A percentile compares a stretch with the other conserved stretches of the same genome.
Evolutionary conservation across 2,888 invertebrate species (phyloP).

Genomic region (Hypercompe scribonia): DNA sequence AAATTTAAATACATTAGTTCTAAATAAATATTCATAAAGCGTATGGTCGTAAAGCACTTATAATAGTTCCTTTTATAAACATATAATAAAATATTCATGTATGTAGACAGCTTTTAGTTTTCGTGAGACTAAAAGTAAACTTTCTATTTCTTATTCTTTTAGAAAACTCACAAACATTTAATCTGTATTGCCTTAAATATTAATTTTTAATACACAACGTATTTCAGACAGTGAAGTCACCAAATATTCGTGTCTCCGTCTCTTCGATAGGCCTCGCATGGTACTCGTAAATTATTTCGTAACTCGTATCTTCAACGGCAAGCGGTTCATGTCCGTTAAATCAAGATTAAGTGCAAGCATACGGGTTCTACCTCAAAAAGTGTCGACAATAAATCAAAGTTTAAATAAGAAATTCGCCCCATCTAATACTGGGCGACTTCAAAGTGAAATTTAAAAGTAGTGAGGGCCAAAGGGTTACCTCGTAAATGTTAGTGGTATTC

Average conservation of each 20-base stretch:
- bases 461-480: slow-evolving; percentile 60
- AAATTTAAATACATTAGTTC: slow-evolving; percentile 1
- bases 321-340: slow-evolving; percentile 76
- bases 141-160: not conserved
- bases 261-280: slow-evolving; percentile 58
- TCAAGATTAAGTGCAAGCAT: slow-evolving; percentile 80
- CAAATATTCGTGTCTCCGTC: slow-evolving; percentile 27
- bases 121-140: not conserved
- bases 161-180: not conserved
- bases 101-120: not conserved
- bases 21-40: not conserved
- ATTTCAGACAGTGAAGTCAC: slow-evolving; percentile 12
- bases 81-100: not conserved
- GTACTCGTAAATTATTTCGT: slow-evolving; percentile 73
- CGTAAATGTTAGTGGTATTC: slow-evolving; percentile 59
- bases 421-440: slow-evolving; percentile 75
- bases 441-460: slow-evolving; percentile 71
- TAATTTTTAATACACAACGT: not conserved
- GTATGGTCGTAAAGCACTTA: not conserved
- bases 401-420: slow-evolving; percentile 78
- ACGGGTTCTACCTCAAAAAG: slow-evolving; percentile 78
- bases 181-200: not conserved
- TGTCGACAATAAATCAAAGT: slow-evolving; percentile 79
- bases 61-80: not conserved
- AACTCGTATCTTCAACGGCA: slow-evolving; percentile 71